Percentiles rank a stretch among this genome's conserved stretches.
Conservation (phyloP, 2,113 vertebrate species). For the Electrona antarctica region DNA sequence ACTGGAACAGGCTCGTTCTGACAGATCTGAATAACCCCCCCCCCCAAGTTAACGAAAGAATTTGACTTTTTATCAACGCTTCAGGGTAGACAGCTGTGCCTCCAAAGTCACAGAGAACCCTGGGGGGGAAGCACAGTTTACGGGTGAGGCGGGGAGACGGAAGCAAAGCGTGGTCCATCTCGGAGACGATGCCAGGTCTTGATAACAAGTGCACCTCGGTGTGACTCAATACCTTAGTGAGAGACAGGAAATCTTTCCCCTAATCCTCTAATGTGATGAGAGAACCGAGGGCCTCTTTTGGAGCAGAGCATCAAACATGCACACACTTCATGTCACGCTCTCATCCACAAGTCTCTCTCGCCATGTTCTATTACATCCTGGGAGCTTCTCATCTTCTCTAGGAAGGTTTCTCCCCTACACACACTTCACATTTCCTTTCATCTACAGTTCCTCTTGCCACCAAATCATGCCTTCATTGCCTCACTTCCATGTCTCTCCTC, state of each 20-base stretch:
- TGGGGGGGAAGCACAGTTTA: slow-evolving; percentile 49
- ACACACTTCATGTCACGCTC: not conserved
- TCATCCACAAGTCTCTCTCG: slow-evolving; percentile 3
- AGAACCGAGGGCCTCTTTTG: slow-evolving; percentile 11
- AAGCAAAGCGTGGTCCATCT: slow-evolving; percentile 36
- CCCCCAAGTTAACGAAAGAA: slow-evolving; percentile 46
- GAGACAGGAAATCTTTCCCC: slow-evolving; percentile 32
- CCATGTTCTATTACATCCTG: not conserved
- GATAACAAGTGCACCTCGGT: slow-evolving; percentile 35
- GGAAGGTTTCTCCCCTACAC: too few species aligned
- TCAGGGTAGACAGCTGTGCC: slow-evolving; percentile 50
- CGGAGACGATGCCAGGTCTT: slow-evolving; percentile 19
- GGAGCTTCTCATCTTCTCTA: too few species aligned
- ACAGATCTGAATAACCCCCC: slow-evolving; percentile 45
- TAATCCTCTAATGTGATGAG: slow-evolving; percentile 38
- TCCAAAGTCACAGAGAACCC: slow-evolving; percentile 42
- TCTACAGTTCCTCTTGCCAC: not conserved
- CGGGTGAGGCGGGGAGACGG: not conserved
- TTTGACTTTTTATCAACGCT: slow-evolving; percentile 58
- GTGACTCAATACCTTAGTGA: slow-evolving; percentile 15
- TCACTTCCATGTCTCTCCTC: slow-evolving; percentile 36
- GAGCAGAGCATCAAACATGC: slow-evolving; percentile 18
- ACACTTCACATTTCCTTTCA: not conserved
- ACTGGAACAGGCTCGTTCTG: slow-evolving; percentile 45
- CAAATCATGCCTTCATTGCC: not conserved